Percentiles rank a stretch among this genome's conserved stretches.
phyloP scores from a whole-genome alignment of 2,113 vertebrate genomes.

The Jaculus jaculus region DNA sequence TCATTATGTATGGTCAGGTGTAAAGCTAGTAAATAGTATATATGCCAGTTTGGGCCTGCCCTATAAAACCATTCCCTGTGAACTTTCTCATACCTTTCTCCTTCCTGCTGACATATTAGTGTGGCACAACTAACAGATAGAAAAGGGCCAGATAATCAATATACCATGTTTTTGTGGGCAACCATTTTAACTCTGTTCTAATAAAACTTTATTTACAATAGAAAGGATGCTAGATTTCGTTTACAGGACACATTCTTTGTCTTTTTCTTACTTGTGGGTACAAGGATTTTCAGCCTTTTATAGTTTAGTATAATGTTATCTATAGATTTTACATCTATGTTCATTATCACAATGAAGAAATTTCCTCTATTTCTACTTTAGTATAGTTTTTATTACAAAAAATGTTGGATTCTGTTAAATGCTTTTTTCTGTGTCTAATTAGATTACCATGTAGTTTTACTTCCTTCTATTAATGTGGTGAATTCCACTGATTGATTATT shows the following conservation, averaged over 20 bases:
- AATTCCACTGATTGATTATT: background rate
- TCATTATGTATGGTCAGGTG: background rate
- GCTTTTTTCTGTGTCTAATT: background rate
- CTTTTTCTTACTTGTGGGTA: background rate
- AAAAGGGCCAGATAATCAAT: background rate
- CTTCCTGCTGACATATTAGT: background rate
- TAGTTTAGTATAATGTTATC: background rate
- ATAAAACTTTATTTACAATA: background rate
- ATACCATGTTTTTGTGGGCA: background rate
- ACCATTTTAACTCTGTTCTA: background rate
- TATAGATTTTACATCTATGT: background rate
- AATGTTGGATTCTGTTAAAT: slow-evolving; percentile 25
- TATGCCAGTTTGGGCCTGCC: background rate
- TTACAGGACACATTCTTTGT: background rate
- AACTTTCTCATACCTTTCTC: background rate
- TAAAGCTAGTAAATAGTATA: background rate
- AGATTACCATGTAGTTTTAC: background rate
- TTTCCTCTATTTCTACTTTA: background rate
- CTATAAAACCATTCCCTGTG: background rate
- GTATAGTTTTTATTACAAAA: slow-evolving; percentile 8
- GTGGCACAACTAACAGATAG: background rate
- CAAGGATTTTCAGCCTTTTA: background rate
- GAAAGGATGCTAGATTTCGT: background rate
- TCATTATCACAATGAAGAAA: background rate
- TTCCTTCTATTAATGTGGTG: background rate